Evolutionary conservation across 2,797 vertebrate genomes (phyloP), one percentile per base, ranked within the genome.

Genomic region (Hemitrygon akajei): DNA sequence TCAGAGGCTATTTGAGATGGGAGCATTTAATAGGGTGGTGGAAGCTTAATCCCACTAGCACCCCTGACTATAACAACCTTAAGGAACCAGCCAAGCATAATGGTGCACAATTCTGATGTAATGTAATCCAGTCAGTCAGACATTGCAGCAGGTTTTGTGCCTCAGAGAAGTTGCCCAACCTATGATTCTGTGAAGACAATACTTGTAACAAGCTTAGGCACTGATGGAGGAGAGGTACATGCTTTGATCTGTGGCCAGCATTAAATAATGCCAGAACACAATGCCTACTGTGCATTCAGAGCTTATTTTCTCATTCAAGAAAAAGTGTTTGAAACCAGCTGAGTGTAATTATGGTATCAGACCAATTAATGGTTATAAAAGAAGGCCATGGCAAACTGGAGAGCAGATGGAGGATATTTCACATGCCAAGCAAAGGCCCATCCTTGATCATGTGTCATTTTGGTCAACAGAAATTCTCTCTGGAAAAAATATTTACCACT

Each of bases 191-290:
- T 60, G n/a, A 91, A 37, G 27, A 69, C 87, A 71, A 69, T 69
- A 37, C 63, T 91, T 30, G 3, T 7, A 69, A 37, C 60, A 91
- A 91, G 30, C 16, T n/a, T 16, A 87, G 84, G 27, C 84, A 30
- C 30, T 63, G 58, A 3, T 63, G 30, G 9, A 69, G n/a, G 58
- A 34, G n/a, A 34, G 14, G 60, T 37, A 37, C 12, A 37, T 34
- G 87, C 87, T 69, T 91, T 91, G 86, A 16, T 66, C 86, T 34
- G 12, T 69, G n/a, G 60, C 86, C 60, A 91, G 60, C 58, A 37
- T 37, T 69, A 2, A 22, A 20, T 7, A 37, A 37, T 14, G 63
- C 86, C 6, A 66, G 86, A 69, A 91, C 20, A 22, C 66, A 37
- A 37, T 69, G 56, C 30, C 60, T 22, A 34, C 86, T 1, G 5